phyloP scores from a whole-genome alignment of 53 echinoderm and acorn worm species.

The Hippasteria phrygiana region DNA sequence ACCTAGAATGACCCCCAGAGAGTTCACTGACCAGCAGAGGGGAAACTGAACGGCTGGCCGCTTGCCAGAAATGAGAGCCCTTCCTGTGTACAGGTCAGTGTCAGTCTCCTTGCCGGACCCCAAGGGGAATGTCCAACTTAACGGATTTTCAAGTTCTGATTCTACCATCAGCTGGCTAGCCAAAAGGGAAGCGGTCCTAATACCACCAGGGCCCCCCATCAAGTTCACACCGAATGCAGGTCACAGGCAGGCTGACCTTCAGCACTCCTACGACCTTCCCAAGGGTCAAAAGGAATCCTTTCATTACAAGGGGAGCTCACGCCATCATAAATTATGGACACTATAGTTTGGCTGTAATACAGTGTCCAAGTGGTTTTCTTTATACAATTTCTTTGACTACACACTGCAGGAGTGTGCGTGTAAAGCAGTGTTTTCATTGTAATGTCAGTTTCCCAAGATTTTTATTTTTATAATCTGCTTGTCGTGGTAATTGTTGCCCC shows the following conservation, averaged over 20 bases:
- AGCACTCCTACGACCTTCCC: conserved; percentile 52
- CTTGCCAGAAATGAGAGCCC: conserved; percentile 43
- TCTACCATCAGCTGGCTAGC: conserved; percentile 19
- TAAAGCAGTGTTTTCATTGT: no score
- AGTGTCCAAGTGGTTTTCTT: neutral
- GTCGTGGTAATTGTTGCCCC: no score
- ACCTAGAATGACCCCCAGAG: conserved; percentile 56
- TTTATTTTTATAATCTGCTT: no score
- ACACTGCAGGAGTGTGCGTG: no score
- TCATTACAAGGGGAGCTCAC: conserved; percentile 18
- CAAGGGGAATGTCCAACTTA: conserved; percentile 47
- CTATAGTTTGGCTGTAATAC: neutral
- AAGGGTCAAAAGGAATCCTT: conserved; percentile 63
- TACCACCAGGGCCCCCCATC: neutral
- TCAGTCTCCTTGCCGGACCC: conserved; percentile 19
- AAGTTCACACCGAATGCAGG: conserved; percentile 34
- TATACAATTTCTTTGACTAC: no score
- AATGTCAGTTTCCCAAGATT: no score
- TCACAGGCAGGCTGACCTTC: conserved; percentile 30
- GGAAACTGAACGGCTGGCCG: neutral
- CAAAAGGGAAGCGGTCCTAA: neutral
- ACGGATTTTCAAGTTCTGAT: conserved; percentile 11
- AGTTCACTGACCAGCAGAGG: conserved; percentile 60
- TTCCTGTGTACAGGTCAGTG: conserved; percentile 40
- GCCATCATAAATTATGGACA: conserved; percentile 23